A percentile compares a stretch with the other conserved stretches of the same genome.
phyloP scores from a whole-genome alignment of 2,113 vertebrate species.

The Larimichthys crocea region DNA sequence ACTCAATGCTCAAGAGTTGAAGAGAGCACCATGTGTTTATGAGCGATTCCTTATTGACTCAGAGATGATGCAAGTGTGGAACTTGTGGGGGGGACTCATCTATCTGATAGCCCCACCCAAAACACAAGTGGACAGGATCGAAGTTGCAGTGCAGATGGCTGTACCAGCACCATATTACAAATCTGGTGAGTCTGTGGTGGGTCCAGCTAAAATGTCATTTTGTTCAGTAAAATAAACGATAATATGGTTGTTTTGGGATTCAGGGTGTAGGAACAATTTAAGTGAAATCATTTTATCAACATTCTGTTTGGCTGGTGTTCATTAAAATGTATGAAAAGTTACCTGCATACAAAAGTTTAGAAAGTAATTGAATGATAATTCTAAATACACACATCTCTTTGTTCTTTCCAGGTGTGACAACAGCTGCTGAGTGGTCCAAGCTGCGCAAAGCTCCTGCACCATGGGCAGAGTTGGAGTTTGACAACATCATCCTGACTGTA shows the following conservation, averaged over 20 bases:
- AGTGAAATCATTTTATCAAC: too few relatives aligned
- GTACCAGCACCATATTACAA: slow-evolving; percentile 82
- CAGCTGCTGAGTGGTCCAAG: slow-evolving; percentile 74
- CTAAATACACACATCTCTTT: too few relatives aligned
- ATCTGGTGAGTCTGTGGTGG: slow-evolving; percentile 68
- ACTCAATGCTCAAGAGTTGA: slow-evolving; percentile 65
- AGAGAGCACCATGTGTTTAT: slow-evolving; percentile 71
- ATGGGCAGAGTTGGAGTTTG: slow-evolving; percentile 88
- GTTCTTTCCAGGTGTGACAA: slow-evolving; percentile 72
- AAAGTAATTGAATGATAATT: too few relatives aligned
- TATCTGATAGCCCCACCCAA: slow-evolving; percentile 79
- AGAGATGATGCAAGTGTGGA: slow-evolving; percentile 74
- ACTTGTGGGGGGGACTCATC: slow-evolving; percentile 83
- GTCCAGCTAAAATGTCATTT: too few relatives aligned
- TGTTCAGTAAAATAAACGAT: too few relatives aligned
- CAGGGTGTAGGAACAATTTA: too few relatives aligned
- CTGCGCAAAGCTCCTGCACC: slow-evolving; percentile 79
- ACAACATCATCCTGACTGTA: slow-evolving; percentile 86
- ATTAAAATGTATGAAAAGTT: too few relatives aligned
- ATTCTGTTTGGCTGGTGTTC: too few relatives aligned
- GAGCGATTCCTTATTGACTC: slow-evolving; percentile 62
- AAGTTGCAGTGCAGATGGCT: slow-evolving; percentile 74
- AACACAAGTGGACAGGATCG: slow-evolving; percentile 51
- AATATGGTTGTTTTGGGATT: too few relatives aligned
- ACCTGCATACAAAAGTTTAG: too few relatives aligned